A percentile compares a stretch with the other conserved stretches of the same genome.
Evolutionary conservation across 2,888 invertebrate species (phyloP).

Genomic region (Chloroclystis v-ata): DNA sequence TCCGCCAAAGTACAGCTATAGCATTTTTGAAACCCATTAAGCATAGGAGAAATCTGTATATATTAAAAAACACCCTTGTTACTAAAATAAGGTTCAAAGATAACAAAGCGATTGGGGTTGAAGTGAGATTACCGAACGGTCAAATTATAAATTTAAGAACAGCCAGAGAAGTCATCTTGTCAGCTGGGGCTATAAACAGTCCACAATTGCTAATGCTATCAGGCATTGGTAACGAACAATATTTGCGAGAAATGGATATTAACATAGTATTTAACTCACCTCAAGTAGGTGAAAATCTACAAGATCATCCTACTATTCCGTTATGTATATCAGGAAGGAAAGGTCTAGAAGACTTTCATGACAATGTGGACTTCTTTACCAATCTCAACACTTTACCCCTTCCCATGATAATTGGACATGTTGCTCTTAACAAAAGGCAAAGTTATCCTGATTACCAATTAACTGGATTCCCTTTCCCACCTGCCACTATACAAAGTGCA

Average conservation of each 20-base stretch:
- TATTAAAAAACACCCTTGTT: slow-evolving; percentile 57
- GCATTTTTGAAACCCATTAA: slow-evolving; percentile 76
- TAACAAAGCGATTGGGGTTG: slow-evolving; percentile 49
- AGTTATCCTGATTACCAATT: slow-evolving; percentile 37
- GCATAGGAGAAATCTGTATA: slow-evolving; percentile 35
- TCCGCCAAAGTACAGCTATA: slow-evolving; percentile 84
- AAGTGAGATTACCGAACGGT: slow-evolving; percentile 41
- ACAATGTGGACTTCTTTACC: not conserved
- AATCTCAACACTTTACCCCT: not conserved
- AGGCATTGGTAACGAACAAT: slow-evolving; percentile 52
- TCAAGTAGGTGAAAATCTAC: slow-evolving; percentile 53
- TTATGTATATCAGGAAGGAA: slow-evolving; percentile 7
- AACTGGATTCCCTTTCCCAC: slow-evolving; percentile 14
- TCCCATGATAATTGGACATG: not conserved
- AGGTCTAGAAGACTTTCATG: not conserved
- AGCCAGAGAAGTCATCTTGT: slow-evolving; percentile 54
- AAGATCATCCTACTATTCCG: slow-evolving; percentile 44
- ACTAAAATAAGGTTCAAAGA: slow-evolving; percentile 57
- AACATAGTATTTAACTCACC: slow-evolving; percentile 41
- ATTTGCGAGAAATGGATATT: slow-evolving; percentile 42
- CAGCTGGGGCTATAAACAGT: slow-evolving; percentile 55
- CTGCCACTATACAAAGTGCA: slow-evolving; percentile 3
- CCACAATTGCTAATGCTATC: slow-evolving; percentile 59
- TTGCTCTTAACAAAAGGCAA: slow-evolving; percentile 28
- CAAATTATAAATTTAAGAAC: slow-evolving; percentile 21